Evolutionary conservation across 2,888 invertebrate genomes (phyloP), one percentile per base, ranked within the genome.

Genomic region (Lepeophtheirus nordmannii): DNA sequence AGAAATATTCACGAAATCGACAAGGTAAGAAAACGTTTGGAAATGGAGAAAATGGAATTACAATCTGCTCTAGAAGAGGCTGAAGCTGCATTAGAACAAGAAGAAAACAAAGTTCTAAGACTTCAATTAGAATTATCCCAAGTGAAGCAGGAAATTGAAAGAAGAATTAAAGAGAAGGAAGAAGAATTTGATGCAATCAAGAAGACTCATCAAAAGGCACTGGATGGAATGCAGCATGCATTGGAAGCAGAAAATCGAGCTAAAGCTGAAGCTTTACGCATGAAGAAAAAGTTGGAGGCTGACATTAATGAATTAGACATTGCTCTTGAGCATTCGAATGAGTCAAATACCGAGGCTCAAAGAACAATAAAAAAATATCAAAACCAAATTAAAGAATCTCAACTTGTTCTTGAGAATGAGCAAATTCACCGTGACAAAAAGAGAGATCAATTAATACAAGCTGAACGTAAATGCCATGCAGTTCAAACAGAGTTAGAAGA

Each of bases 261-360:
- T 76, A 96, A 96, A 82, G 92, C 93, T 82, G 98, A 98, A 84
- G 96, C 96, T 72, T 85, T 97, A 74, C 88, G 96, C 82, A 91
- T 97, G 89, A 97, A 97, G 89, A 98, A 98, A 90, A 98, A 98
- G 83, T 84, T 98, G 77, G 98, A 98, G 80, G 89, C 91, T 74
- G 97, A 98, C 83, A 97, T 98, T 83, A 97, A 97, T 79, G 97
- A 98, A 81, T 84, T 98, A 70, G 97, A 98, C 79, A 94, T 98
- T 74, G 96, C 94, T 75, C 82, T 98, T 77, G 97, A 98, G 81
- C 93, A 93, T 79, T 93, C 97, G 76, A 97, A 97, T 85, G 92
- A 79, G 82, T 90, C 92, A 75, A 93, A 93, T 77, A 92, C 93
- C 74, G 96, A 96, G 78, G 89, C 93, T 74, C 94, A 97, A 80